Conservation (phyloP, 2,797 vertebrate species). For the Leptoclinus maculatus region DNA sequence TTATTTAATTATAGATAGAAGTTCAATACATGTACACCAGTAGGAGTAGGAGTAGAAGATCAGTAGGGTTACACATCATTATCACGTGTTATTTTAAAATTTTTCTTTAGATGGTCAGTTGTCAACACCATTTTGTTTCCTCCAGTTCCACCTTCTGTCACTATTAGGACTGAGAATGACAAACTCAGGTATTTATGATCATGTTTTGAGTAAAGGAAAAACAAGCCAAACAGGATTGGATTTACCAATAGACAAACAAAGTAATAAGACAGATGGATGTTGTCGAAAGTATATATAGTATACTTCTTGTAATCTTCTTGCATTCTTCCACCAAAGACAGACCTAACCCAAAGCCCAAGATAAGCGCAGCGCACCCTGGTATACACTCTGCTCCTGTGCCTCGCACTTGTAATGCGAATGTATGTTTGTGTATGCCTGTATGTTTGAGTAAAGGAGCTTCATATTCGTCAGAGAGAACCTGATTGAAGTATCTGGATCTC, state of each 20-base stretch:
- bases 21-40: slow-evolving; percentile 34
- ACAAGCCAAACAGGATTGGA: neutral
- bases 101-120: slow-evolving; percentile 28
- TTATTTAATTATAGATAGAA: slow-evolving; percentile 2
- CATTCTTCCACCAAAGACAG: neutral
- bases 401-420: neutral
- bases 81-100: slow-evolving; percentile 28
- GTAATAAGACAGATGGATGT: neutral
- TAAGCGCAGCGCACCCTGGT: neutral
- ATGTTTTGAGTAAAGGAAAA: slow-evolving; percentile 11
- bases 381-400: neutral
- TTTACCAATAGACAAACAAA: neutral
- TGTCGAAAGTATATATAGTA: neutral
- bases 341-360: neutral
- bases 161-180: neutral
- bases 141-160: slow-evolving; percentile 1
- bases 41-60: slow-evolving; percentile 18
- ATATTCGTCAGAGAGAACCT: neutral
- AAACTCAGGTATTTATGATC: neutral
- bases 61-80: slow-evolving; percentile 49
- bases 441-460: neutral
- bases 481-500: neutral
- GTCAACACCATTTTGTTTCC: slow-evolving; percentile 17
- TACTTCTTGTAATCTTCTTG: neutral
- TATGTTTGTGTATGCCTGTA: neutral